phyloP scores from a whole-genome alignment of 2,113 vertebrate species.

The Pteruthius melanotis region DNA sequence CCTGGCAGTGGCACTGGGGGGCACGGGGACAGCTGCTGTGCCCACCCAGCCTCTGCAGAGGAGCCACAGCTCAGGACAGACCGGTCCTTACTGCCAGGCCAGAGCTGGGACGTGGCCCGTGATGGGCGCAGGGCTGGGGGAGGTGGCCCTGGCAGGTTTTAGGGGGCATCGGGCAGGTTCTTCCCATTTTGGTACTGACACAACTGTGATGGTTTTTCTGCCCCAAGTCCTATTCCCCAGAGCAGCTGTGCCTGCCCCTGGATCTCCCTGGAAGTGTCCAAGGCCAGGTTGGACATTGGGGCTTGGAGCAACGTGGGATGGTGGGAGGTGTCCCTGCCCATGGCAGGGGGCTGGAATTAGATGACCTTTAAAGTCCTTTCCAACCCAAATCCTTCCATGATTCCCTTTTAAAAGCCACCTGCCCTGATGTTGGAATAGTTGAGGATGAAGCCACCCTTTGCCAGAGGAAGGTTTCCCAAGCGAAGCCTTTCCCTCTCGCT shows the following conservation, averaged over 20 bases:
- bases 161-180: rapidly evolving
- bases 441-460: neutral
- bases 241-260: neutral
- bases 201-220: neutral
- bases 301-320: neutral
- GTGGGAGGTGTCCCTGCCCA: neutral
- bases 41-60: neutral
- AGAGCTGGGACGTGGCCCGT: rapidly evolving
- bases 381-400: neutral
- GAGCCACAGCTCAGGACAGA: neutral
- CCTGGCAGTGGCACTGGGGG: neutral
- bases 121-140: neutral
- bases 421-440: neutral
- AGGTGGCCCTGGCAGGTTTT: neutral
- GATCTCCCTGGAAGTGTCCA: neutral
- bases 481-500: neutral
- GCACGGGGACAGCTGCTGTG: neutral
- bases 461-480: neutral
- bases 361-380: neutral
- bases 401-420: neutral
- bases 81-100: neutral
- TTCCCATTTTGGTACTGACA: rapidly evolving
- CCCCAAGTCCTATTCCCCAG: rapidly evolving
- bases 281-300: rapidly evolving
- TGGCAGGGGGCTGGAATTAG: neutral